These are phyloP conservation scores for Grammomys surdaster DNA, from an alignment of 2,113 vertebrate genomes.

Conservation along the genomic window DNA sequence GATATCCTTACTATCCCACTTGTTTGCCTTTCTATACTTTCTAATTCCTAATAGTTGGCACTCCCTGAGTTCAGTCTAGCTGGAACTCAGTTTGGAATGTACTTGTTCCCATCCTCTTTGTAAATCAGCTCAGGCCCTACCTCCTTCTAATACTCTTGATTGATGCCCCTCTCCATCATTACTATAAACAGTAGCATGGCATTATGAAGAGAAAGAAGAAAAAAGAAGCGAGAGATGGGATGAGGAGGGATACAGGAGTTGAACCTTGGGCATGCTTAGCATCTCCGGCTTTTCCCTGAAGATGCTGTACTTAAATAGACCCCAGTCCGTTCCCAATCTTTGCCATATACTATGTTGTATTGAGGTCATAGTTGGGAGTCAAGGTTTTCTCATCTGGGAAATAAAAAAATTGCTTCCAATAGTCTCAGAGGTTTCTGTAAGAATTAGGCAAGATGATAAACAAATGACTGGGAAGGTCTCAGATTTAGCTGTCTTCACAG, in stretches of 20 bases:
- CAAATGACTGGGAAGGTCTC: not conserved
- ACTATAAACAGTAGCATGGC: not conserved
- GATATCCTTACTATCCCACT: rapidly evolving
- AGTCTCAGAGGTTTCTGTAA: not conserved
- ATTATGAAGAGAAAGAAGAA: not conserved
- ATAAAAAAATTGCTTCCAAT: not conserved
- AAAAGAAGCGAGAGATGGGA: not conserved
- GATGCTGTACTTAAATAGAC: not conserved
- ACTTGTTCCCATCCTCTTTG: not conserved
- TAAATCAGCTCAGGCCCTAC: not conserved
- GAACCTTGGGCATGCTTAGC: not conserved
- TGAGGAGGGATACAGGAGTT: not conserved
- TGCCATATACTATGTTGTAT: not conserved
- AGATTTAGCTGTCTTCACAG: not conserved
- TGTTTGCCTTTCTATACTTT: not conserved
- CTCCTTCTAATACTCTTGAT: not conserved
- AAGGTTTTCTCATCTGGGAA: not conserved
- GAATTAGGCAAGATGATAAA: not conserved
- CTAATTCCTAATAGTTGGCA: not conserved
- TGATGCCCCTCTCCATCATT: rapidly evolving
- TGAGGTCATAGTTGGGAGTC: no score
- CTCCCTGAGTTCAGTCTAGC: not conserved
- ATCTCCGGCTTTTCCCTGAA: not conserved
- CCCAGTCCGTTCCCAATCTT: not conserved
- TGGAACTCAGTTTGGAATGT: not conserved